Evolutionary conservation across 2,888 invertebrate species (phyloP).

Genomic region (Xylophagus ater): DNA sequence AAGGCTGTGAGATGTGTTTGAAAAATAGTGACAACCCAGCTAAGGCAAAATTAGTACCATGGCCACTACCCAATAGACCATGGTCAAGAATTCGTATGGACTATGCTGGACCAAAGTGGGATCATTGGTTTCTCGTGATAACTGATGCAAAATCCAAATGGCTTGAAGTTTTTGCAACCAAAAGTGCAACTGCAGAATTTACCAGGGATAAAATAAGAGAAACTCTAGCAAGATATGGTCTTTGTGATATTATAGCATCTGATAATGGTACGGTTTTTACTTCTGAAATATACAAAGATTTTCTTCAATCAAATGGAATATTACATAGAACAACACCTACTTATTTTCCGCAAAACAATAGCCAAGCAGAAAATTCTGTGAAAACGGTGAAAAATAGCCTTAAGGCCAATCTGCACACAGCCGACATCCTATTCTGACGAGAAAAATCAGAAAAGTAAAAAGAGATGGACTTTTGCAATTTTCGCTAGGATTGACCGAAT

Average conservation of each 20-base stretch:
- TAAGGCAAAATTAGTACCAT: conserved; percentile 8
- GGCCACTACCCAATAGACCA: conserved; percentile 11
- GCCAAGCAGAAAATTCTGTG: conserved; percentile 5
- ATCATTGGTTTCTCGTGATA: background rate
- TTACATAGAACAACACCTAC: background rate
- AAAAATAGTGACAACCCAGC: background rate
- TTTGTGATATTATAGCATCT: background rate
- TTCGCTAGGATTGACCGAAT: no score
- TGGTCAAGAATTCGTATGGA: conserved; percentile 18
- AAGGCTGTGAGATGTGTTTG: conserved; percentile 6
- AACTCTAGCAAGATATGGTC: background rate
- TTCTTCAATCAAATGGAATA: background rate
- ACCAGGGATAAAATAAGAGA: no score
- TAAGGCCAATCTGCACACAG: no score
- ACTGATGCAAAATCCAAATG: conserved; percentile 4
- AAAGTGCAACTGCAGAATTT: background rate
- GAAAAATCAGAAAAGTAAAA: background rate
- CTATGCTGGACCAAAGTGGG: background rate
- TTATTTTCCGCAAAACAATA: conserved; percentile 1
- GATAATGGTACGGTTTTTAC: background rate
- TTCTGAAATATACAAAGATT: background rate
- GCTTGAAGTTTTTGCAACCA: background rate
- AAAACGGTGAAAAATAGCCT: conserved; percentile 4
- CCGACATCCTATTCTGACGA: no score
- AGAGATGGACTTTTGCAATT: no score